Evolutionary conservation across 2,797 vertebrate genomes (phyloP), one percentile per base, ranked within the genome.

Genomic region (Diplodus sargus): DNA sequence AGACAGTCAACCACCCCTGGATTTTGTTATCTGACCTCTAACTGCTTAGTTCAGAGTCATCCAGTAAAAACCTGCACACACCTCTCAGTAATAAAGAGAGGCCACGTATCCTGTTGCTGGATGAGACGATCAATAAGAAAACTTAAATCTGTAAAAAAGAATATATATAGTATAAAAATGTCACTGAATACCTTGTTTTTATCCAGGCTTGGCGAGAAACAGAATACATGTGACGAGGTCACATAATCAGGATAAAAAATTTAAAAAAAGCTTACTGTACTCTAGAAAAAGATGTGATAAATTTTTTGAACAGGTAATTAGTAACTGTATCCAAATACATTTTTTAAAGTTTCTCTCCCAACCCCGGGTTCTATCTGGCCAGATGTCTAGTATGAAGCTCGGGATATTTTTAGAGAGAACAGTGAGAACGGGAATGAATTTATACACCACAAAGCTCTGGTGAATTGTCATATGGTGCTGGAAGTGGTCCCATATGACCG

Each of bases 391-490:
- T 17, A n/a, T 47, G 22, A 39, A 60, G 54, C 47, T 60, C 14
- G 23, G 6, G 61, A 58, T 90, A 87, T 88, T 86, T 91, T 84
- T 90, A 87, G 76, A 77, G 68, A 3, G 6, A 62, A 58, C 78
- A 70, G 56, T 82, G 85, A 82, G 85, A 90, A 91, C 11, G 14
- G 66, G 74, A 75, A 73, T 77, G 70, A 72, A 66, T 30, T 20
- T 81, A 66, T 68, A 81, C 84, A 89, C 81, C 78, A 72, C 73
- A 86, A 80, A 28, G 54, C 89, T 87, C 87, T 80, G 64, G 79
- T 79, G 68, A 83, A 79, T 80, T 59, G 23, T 87, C 42, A 69
- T 52, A 54, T 60, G 59, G 69, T 76, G 76, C 47, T 84, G 60
- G 79, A 87, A 89, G 45, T 65, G 51, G 79, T 66, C 85, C 81